phyloP scores from a whole-genome alignment of 2,113 vertebrate species.

The Egretta garzetta region DNA sequence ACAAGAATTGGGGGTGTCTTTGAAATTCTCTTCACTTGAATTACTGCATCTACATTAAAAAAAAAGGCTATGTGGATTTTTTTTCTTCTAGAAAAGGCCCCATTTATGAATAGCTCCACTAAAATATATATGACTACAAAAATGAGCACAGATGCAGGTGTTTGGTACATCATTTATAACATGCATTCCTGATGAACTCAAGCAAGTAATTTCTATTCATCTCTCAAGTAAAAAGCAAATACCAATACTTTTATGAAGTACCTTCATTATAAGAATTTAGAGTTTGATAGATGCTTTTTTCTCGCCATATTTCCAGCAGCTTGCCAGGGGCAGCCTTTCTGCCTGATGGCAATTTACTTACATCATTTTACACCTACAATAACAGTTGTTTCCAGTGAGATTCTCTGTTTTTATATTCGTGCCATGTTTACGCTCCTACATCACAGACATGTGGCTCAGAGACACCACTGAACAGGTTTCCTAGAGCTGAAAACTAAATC shows the following conservation, averaged over 20 bases:
- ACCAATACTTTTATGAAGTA: background rate
- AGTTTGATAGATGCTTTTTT: background rate
- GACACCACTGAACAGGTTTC: background rate
- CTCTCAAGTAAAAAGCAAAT: constrained; percentile 22
- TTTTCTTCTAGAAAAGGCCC: background rate
- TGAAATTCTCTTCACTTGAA: constrained; percentile 9
- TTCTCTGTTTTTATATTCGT: background rate
- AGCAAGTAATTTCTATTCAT: constrained; percentile 3
- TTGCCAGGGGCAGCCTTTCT: background rate
- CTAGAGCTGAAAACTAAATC: background rate
- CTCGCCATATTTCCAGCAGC: background rate
- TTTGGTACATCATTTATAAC: background rate
- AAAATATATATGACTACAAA: background rate
- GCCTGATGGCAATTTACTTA: background rate
- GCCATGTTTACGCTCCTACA: background rate
- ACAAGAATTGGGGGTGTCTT: background rate
- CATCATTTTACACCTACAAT: background rate
- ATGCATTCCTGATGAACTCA: constrained; percentile 9
- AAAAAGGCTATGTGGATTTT: background rate
- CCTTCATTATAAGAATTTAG: background rate
- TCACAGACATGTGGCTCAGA: background rate
- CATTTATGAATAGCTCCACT: background rate
- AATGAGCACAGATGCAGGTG: background rate
- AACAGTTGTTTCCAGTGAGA: background rate
- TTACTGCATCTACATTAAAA: background rate